These are phyloP conservation scores for Heterohyrax brucei DNA, from an alignment of 2,797 vertebrate species.

Conservation along the genomic window DNA sequence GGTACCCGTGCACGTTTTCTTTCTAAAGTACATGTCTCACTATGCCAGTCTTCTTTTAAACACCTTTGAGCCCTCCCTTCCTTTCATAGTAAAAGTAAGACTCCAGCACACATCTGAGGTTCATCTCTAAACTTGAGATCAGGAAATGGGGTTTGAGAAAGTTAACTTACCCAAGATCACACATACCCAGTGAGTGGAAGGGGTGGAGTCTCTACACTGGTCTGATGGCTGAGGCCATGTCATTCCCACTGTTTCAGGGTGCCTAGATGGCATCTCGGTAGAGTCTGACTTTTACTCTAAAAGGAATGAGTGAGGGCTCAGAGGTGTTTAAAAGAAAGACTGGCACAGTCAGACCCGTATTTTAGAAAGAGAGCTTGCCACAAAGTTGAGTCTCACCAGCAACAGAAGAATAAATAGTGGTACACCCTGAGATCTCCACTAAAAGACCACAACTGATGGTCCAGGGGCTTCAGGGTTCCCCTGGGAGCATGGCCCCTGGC, in stretches of 20 bases:
- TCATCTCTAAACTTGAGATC: neutral
- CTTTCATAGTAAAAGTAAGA: too few species aligned
- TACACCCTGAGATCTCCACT: too few species aligned
- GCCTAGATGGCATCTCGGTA: neutral
- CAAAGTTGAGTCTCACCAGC: too few species aligned
- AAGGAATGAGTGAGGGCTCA: conserved; percentile 17
- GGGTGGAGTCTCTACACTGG: neutral
- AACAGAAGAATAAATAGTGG: too few species aligned
- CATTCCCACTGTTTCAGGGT: neutral
- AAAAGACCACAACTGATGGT: too few species aligned
- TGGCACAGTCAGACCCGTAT: neutral
- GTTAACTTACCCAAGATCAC: neutral
- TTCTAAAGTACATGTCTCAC: too few species aligned
- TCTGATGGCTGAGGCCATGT: neutral
- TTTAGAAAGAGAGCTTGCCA: conserved; percentile 13
- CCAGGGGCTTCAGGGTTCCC: too few species aligned
- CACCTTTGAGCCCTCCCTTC: too few species aligned
- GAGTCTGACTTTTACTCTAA: neutral
- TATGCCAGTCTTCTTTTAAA: too few species aligned
- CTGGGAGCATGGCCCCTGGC: too few species aligned
- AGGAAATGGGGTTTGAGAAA: conserved; percentile 5
- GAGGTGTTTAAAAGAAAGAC: conserved; percentile 26
- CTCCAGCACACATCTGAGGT: neutral
- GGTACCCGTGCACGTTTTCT: too few species aligned
- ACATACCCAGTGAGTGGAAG: neutral